These are phyloP conservation scores for Oostethus manadensis DNA, from an alignment of 2,113 vertebrate species.

Conservation along the genomic window DNA sequence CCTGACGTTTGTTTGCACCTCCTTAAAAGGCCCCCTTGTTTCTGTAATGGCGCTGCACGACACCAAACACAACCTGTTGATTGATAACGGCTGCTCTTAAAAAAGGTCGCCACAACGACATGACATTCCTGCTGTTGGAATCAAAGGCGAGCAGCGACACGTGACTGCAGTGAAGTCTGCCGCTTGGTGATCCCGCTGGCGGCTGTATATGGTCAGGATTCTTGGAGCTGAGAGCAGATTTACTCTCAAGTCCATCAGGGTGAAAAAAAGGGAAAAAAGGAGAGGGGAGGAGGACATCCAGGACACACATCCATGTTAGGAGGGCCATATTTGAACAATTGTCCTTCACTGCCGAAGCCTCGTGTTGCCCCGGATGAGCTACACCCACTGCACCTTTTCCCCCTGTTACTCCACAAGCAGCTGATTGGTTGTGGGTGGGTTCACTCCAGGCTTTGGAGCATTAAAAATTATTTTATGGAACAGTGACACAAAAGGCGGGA, in stretches of 20 bases:
- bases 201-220: slow-evolving; percentile 64
- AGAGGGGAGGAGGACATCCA: neutral
- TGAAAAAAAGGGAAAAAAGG: neutral
- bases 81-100: slow-evolving; percentile 19
- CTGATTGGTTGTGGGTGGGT: slow-evolving; percentile 41
- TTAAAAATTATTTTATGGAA: slow-evolving; percentile 37
- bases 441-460: slow-evolving; percentile 52
- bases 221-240: slow-evolving; percentile 45
- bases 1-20: slow-evolving; percentile 22
- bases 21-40: slow-evolving; percentile 59
- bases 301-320: slow-evolving; percentile 26
- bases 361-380: neutral
- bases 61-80: slow-evolving; percentile 14
- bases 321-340: slow-evolving; percentile 17
- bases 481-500: slow-evolving; percentile 22
- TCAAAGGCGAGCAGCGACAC: slow-evolving; percentile 35
- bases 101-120: slow-evolving; percentile 18
- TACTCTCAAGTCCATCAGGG: slow-evolving; percentile 35
- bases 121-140: slow-evolving; percentile 38
- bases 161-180: slow-evolving; percentile 39
- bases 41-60: neutral
- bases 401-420: slow-evolving; percentile 21
- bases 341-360: slow-evolving; percentile 20
- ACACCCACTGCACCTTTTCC: neutral
- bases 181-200: slow-evolving; percentile 29